Evolutionary conservation across 2,113 vertebrate species (phyloP).

Genomic region (Platichthys flesus): DNA sequence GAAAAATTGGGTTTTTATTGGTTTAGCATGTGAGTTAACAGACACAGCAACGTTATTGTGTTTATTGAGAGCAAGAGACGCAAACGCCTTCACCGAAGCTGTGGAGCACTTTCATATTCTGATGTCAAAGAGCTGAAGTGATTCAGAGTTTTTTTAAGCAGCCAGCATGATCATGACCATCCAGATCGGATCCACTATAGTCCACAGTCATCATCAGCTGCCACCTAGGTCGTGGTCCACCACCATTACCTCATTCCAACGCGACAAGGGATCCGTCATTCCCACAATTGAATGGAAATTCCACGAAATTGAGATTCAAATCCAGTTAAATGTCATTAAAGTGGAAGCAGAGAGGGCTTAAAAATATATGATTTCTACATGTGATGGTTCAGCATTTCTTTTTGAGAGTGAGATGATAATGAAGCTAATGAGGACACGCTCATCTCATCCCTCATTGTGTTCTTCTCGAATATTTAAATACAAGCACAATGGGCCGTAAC

Average conservation of each 20-base stretch:
- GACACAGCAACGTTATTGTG: slow-evolving; percentile 1
- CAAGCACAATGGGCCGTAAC: background rate
- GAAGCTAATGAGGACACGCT: background rate
- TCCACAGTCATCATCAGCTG: too few species aligned
- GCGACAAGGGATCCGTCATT: too few species aligned
- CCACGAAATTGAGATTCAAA: too few species aligned
- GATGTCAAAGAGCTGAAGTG: background rate
- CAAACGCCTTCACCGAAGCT: background rate
- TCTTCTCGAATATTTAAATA: background rate
- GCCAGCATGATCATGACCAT: too few species aligned
- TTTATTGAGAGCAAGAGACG: background rate
- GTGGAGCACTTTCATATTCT: slow-evolving; percentile 2
- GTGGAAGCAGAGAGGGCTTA: too few species aligned
- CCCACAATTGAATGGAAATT: too few species aligned
- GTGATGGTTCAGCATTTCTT: background rate
- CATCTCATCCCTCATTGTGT: background rate
- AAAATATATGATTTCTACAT: too few species aligned
- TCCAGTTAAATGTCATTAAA: too few species aligned
- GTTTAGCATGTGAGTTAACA: slow-evolving; percentile 25
- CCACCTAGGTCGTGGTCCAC: too few species aligned
- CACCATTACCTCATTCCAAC: too few species aligned
- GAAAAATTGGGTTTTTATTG: slow-evolving; percentile 22
- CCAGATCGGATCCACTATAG: too few species aligned
- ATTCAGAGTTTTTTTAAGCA: too few species aligned
- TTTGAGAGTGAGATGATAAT: background rate